Evolutionary conservation across 2,797 vertebrate species (phyloP), one percentile per base, ranked within the genome.

Genomic region (Microctenopoma stevenorrisi): DNA sequence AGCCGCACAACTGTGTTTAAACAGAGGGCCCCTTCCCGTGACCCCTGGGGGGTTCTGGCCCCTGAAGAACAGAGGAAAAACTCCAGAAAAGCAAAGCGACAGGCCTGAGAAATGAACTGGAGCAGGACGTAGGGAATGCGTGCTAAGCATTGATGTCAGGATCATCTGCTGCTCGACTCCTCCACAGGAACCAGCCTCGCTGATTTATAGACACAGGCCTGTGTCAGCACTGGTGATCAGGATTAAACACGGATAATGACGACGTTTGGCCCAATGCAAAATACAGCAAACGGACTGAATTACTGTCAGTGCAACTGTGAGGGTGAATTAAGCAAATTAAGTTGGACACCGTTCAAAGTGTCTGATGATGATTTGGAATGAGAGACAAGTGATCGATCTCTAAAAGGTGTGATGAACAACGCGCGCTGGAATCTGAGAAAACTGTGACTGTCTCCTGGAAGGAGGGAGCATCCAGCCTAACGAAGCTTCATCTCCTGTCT

Each of bases 21-120:
- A 93, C 90, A 92, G 87, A 82, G 89, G 88, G 89, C 91, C 91
- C 86, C 91, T 92, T 92, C 90, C 92, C 91, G 88, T 89, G 91
- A 93, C 92, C 92, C 88, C 78, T 12, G 59, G 71, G 79, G 72
- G 82, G 76, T 72, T 85, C 82, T 37, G 48, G 66, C 78, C 80
- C 78, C 80, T 44, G 28, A 73, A 91, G 86, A 88, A 91, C 68
- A 84, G 82, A 88, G 74, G 7, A 47, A 37, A 84, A 82, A 81
- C 35, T 50, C 86, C 84, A 85, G 86, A 88, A 89, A 87, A 76
- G 84, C 74, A 3, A 49, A 59, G 69, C 78, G 86, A 91, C 89
- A 91, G 86, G 88, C 84, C 90, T 91, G 90, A 91, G 88, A 90
- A 90, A 92, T 86, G 86, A 91, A 91, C 91, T 82, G 82, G 77